These are phyloP conservation scores for Caenorhabditis imperialis DNA, from an alignment of 2,888 invertebrate species.

Conservation along the genomic window DNA sequence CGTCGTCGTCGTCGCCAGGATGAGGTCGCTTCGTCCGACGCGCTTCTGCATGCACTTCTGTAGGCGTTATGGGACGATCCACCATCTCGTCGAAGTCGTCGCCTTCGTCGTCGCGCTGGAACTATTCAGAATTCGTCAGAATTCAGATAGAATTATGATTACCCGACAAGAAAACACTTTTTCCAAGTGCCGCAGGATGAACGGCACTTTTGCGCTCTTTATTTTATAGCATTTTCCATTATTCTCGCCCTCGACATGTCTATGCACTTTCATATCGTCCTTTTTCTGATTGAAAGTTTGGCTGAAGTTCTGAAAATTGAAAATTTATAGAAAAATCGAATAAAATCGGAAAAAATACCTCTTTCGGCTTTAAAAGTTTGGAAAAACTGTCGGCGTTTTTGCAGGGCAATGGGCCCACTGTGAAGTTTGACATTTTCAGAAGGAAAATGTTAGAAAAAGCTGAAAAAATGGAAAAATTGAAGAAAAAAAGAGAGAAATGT, in stretches of 20 bases:
- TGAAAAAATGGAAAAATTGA: neutral
- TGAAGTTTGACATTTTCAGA: constrained; percentile 19
- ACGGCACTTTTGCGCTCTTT: constrained; percentile 14
- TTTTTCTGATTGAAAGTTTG: neutral
- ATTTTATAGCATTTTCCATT: constrained; percentile 37
- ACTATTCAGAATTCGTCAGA: too few species aligned
- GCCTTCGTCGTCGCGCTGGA: too few species aligned
- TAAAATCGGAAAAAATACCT: neutral
- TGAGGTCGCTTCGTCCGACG: too few species aligned
- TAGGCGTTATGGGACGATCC: too few species aligned
- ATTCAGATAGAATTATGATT: too few species aligned
- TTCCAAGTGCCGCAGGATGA: constrained; percentile 23
- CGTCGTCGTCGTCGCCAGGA: too few species aligned
- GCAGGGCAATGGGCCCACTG: constrained; percentile 14
- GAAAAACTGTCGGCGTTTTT: constrained; percentile 26
- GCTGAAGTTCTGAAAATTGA: neutral
- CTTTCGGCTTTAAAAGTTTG: constrained; percentile 11
- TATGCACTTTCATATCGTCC: constrained; percentile 8
- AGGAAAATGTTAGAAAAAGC: neutral
- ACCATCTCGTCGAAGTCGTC: too few species aligned
- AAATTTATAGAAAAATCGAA: neutral
- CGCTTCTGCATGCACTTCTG: too few species aligned
- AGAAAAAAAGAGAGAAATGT: too few species aligned
- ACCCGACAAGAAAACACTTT: constrained; percentile 1
- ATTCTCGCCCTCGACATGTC: constrained; percentile 30